phyloP scores from a whole-genome alignment of 2,113 vertebrate genomes.

The Colinus virginianus region DNA sequence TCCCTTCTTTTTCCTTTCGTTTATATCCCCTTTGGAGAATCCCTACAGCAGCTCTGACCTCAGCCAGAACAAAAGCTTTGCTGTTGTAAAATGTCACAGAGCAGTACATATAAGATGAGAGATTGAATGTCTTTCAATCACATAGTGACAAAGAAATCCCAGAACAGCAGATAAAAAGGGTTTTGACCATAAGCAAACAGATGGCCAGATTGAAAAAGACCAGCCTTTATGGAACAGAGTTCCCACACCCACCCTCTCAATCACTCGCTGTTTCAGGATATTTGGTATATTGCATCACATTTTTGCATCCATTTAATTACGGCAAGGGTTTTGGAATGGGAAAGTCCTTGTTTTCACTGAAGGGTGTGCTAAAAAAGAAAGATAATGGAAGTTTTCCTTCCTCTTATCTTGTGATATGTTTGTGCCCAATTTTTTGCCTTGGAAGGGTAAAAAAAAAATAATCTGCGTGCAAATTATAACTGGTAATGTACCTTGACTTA shows the following conservation, averaged over 20 bases:
- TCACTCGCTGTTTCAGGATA: constrained; percentile 60
- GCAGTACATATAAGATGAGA: constrained; percentile 79
- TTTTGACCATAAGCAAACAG: constrained; percentile 79
- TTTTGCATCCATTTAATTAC: constrained; percentile 83
- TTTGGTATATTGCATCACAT: constrained; percentile 74
- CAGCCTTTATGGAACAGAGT: constrained; percentile 67
- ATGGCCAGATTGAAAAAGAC: constrained; percentile 75
- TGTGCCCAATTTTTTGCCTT: constrained; percentile 79
- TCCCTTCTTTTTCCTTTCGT: constrained; percentile 80
- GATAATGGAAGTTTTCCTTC: constrained; percentile 75
- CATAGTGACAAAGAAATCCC: constrained; percentile 75
- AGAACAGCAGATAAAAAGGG: constrained; percentile 75
- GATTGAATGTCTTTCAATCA: constrained; percentile 81
- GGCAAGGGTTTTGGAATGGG: constrained; percentile 77
- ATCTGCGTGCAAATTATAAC: constrained; percentile 79
- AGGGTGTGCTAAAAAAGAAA: constrained; percentile 72
- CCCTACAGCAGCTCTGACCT: constrained; percentile 69
- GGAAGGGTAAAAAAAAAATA: constrained; percentile 83
- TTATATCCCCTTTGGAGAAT: constrained; percentile 58
- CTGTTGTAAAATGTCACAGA: constrained; percentile 82
- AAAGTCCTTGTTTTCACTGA: constrained; percentile 77
- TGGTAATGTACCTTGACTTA: constrained; percentile 81
- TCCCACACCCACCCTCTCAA: constrained; percentile 32
- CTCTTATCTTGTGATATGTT: constrained; percentile 69
- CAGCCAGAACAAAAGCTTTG: constrained; percentile 75